A percentile compares a stretch with the other conserved stretches of the same genome.
These are phyloP conservation scores for Charanyca ferruginea DNA, from an alignment of 2,888 invertebrate species.

Conservation along the genomic window DNA sequence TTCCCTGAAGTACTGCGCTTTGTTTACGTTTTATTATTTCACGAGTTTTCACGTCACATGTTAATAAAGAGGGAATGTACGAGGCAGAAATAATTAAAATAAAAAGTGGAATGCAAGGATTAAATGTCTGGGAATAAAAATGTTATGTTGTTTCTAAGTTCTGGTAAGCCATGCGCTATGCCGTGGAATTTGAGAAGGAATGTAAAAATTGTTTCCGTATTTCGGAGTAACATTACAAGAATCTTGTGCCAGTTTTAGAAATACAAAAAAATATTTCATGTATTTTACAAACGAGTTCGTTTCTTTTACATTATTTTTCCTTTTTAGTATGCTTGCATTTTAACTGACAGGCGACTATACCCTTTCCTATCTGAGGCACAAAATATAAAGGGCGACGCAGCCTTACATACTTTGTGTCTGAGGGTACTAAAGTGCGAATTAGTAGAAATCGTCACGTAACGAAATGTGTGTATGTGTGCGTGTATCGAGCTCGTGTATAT, in stretches of 20 bases:
- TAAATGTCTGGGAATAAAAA: constrained; percentile 44
- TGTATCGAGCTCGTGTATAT: no score
- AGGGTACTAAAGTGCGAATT: no score
- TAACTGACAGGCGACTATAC: no score
- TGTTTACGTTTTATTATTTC: constrained; percentile 77
- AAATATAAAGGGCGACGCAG: no score
- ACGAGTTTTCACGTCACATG: constrained; percentile 68
- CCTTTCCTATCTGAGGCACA: no score
- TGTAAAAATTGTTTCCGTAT: neutral
- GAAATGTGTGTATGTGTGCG: no score
- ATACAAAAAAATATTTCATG: neutral
- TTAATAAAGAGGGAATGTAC: constrained; percentile 74
- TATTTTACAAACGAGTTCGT: neutral
- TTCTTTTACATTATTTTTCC: neutral
- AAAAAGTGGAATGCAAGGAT: constrained; percentile 60
- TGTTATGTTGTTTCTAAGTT: constrained; percentile 26
- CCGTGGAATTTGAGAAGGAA: constrained; percentile 16
- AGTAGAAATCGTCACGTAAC: no score
- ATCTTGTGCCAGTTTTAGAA: neutral
- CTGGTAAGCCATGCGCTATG: neutral
- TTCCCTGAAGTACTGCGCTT: constrained; percentile 72
- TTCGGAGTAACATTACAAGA: neutral
- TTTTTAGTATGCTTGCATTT: no score
- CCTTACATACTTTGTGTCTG: no score
- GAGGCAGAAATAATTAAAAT: constrained; percentile 73